Evolutionary conservation across 2,113 vertebrate genomes (phyloP), one percentile per base, ranked within the genome.

Genomic region (Ia io): DNA sequence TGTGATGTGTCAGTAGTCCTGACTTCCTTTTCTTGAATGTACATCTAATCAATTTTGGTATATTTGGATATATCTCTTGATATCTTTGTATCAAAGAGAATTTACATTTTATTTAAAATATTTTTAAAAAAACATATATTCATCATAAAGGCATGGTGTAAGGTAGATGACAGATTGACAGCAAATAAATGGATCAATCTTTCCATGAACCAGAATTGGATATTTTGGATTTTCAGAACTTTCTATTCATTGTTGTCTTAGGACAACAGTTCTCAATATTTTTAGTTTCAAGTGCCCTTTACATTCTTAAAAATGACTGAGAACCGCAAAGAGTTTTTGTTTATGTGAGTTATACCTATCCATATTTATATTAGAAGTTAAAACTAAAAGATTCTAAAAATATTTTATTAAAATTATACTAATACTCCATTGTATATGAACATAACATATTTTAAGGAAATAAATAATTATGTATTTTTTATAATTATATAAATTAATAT

Each of bases 171-270:
- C 49, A 76, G 30, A 35, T 35, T 73, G 59, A 63, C 17, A 56
- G 40, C 42, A 82, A 93, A 87, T 78, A 61, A 49, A 56, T 10
- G 16, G 35, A 35, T 74, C 32, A 18, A 32, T 80, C 30, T 65
- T 32, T 67, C 30, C 49, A 16, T 91, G 12, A 37, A 53, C 14
- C 25, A 3, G 35, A 92, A 53, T 7, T 51, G 23, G 70, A n/a
- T 76, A 67, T 69, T 79, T 95, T 94, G 42, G 22, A 56, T 95
- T 95, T 96, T 95, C 32, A 92, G 74, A 88, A 74, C 25, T 95
- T 85, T 70, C 40, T 47, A 12, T 89, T 56, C 47, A 51, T 84
- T 88, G 20, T 95, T 90, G 28, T 18, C 28, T 67, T 87, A 84
- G 30, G 44, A 83, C 28, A 92, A 77, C 3, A 65, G 20, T 77